These are phyloP conservation scores for Aethes cnicana DNA, from an alignment of 2,888 invertebrate genomes.

Conservation along the genomic window DNA sequence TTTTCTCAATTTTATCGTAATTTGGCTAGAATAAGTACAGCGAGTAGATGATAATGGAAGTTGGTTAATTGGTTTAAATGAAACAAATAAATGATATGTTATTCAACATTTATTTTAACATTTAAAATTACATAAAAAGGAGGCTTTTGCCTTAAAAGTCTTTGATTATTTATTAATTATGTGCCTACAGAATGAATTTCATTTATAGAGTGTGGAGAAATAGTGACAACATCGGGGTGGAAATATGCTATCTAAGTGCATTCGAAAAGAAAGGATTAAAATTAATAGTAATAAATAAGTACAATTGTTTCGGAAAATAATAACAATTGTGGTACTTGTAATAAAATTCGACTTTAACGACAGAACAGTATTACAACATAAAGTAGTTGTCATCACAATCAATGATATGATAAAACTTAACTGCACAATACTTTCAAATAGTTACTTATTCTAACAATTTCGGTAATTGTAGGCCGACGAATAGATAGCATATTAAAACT, in stretches of 20 bases:
- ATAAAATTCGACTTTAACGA: no score
- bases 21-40: no score
- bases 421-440: no score
- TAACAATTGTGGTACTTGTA: no score
- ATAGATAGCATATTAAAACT: slow-evolving; percentile 38
- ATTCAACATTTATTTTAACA: slow-evolving; percentile 80
- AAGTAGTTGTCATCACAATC: no score
- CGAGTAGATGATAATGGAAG: no score
- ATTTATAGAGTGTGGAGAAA: slow-evolving; percentile 63
- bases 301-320: no score
- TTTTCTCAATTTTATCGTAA: no score
- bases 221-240: slow-evolving; percentile 31
- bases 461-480: no score
- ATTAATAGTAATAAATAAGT: no score
- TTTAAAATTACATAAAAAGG: slow-evolving; percentile 81
- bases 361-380: no score
- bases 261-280: slow-evolving; percentile 28
- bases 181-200: slow-evolving; percentile 75
- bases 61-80: slow-evolving; percentile 41
- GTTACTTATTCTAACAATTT: no score
- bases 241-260: slow-evolving; percentile 39
- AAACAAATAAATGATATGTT: slow-evolving; percentile 71
- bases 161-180: slow-evolving; percentile 67
- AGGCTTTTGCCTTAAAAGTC: slow-evolving; percentile 79
- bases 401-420: neutral